These are phyloP conservation scores for Phortica variegata DNA, from an alignment of 1,140 invertebrate species.

Conservation along the genomic window DNA sequence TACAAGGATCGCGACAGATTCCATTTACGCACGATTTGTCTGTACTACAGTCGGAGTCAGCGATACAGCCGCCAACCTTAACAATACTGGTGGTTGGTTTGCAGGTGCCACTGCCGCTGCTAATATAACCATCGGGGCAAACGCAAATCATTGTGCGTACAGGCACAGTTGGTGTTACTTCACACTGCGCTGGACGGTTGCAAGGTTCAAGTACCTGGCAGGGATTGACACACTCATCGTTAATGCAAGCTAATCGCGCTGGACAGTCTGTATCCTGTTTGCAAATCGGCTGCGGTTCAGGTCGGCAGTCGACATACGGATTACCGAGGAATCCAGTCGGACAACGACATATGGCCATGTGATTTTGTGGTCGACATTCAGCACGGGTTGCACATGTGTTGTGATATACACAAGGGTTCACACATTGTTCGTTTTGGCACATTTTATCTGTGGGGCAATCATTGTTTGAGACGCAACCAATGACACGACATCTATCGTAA, in stretches of 20 bases:
- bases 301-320: conserved; percentile 76
- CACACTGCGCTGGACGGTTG: conserved; percentile 73
- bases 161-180: conserved; percentile 76
- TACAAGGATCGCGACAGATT: conserved; percentile 78
- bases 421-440: conserved; percentile 80
- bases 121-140: conserved; percentile 84
- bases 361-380: conserved; percentile 78
- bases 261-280: conserved; percentile 80
- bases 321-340: conserved; percentile 71
- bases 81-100: conserved; percentile 67
- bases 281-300: conserved; percentile 74
- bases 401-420: conserved; percentile 76
- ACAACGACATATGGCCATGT: conserved; percentile 81
- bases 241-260: conserved; percentile 74
- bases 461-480: conserved; percentile 85
- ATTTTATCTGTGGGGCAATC: conserved; percentile 83
- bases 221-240: conserved; percentile 79
- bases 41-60: conserved; percentile 73
- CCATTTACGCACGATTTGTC: conserved; percentile 77
- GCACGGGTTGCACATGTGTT: conserved; percentile 75
- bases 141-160: conserved; percentile 86
- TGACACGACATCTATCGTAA: conserved; percentile 70
- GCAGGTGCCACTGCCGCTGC: conserved; percentile 77
- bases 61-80: conserved; percentile 68
- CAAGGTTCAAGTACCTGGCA: conserved; percentile 79